Conservation (phyloP, 2,797 vertebrate genomes). For the Emys orbicularis region DNA sequence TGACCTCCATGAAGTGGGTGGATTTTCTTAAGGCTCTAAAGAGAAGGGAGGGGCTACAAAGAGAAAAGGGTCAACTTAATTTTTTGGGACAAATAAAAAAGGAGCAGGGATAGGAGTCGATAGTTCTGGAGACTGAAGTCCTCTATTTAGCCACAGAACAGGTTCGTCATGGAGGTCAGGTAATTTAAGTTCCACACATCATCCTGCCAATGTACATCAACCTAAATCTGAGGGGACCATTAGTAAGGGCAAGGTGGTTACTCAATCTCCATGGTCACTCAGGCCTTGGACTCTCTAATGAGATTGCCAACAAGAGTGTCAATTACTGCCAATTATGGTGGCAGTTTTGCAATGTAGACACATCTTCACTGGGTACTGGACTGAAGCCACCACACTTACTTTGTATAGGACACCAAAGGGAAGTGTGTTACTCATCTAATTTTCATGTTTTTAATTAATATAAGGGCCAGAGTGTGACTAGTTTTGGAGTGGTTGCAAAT, state of each 20-base stretch:
- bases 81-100: background rate
- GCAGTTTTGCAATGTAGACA: background rate
- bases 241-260: background rate
- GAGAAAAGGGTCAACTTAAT: background rate
- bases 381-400: background rate
- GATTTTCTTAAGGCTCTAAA: background rate
- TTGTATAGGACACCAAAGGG: background rate
- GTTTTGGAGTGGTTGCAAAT: background rate
- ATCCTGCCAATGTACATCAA: background rate
- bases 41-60: background rate
- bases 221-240: background rate
- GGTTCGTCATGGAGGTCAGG: background rate
- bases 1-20: constrained; percentile 34
- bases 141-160: background rate
- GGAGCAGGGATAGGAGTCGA: background rate
- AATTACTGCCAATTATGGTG: background rate
- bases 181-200: background rate
- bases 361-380: background rate
- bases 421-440: background rate
- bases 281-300: background rate
- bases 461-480: background rate
- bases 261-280: background rate
- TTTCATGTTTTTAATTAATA: background rate
- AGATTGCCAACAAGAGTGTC: background rate
- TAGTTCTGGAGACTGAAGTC: background rate